Base-by-base conservation (phyloP, 1,140 invertebrate species). In the Cyphomyrmex costatus region DNA sequence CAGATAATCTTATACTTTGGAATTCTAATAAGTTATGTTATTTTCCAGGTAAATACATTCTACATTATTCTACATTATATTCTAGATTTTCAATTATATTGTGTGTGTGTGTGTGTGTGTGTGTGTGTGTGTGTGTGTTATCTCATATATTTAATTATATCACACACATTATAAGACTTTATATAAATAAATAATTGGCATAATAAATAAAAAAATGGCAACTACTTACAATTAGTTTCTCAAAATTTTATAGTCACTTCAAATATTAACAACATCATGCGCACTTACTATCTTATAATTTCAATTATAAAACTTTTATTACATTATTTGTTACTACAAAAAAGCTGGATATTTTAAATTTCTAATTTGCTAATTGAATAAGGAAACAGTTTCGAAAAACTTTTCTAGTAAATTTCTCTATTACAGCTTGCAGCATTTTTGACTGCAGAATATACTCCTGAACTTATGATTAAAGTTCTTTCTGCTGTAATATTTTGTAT, bases 341-440 rank as follows among this genome's bases (percentile, higher is more conserved):
- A 10, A 0, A 36, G 4, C 1, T 21, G 10, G 14, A 19, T 3
- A 21, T 65, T 36, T 36, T 42, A 21, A 36, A 65, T 19, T 33
- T 65, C 3, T 0, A 65, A 33, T 33, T 65, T 63, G 27, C 24
- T 71, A 71, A 53, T 51, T 0, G 5, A 27, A 56, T 33, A 33
- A 21, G 16, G 4, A 19, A 73, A 33, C 7, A 6, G 3, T 21
- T 36, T 36, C 21, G 10, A 4, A 8, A n/a, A 56, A n/a, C 10
- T 61, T 3, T 61, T 14, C 1, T n/a, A 42, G 7, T 24, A 78
- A 49, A 78, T 65, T 49, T 16, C 33, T 51, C 36, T 2, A 8
- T 78, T 78, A 2, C 7, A 78, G 74, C 7, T 78, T 14, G 27
- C 74, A 63, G n/a, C 6, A 8, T 30, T 78, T 46, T 4, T 63